Evolutionary conservation across 1,140 invertebrate genomes (phyloP).

Genomic region (Drosophila ambigua): DNA sequence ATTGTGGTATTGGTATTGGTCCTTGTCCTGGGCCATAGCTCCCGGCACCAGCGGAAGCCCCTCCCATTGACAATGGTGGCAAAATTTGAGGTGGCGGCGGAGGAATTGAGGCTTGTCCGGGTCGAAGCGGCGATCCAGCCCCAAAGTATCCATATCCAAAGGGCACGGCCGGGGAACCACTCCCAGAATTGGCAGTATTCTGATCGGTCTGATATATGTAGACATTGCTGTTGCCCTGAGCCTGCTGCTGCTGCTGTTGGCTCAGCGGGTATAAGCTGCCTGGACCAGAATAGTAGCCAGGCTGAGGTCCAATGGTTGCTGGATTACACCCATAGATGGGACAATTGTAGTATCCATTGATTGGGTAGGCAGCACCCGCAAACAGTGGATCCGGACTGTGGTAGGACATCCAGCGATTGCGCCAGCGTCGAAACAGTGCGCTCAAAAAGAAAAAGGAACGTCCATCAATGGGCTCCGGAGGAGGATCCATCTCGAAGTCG

Average conservation of each 20-base stretch:
- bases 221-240: slow-evolving; percentile 68
- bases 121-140: slow-evolving; percentile 24
- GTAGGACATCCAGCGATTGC: slow-evolving; percentile 65
- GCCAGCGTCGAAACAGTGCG: slow-evolving; percentile 64
- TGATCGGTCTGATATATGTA: slow-evolving; percentile 72
- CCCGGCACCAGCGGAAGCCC: slow-evolving; percentile 37
- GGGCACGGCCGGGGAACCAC: slow-evolving; percentile 7
- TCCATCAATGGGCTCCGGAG: slow-evolving; percentile 43
- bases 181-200: slow-evolving; percentile 38
- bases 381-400: slow-evolving; percentile 57
- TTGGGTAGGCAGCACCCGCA: slow-evolving; percentile 57
- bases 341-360: slow-evolving; percentile 67
- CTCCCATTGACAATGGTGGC: slow-evolving; percentile 12
- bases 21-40: slow-evolving; percentile 41
- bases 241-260: slow-evolving; percentile 51
- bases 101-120: slow-evolving; percentile 8
- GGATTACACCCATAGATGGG: slow-evolving; percentile 61
- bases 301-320: slow-evolving; percentile 50
- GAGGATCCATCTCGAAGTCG: slow-evolving; percentile 7
- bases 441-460: slow-evolving; percentile 65
- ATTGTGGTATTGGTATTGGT: slow-evolving; percentile 27
- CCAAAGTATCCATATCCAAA: slow-evolving; percentile 46
- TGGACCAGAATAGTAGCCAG: slow-evolving; percentile 32
- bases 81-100: slow-evolving; percentile 4
- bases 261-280: slow-evolving; percentile 49